Conservation (phyloP, 2,888 invertebrate species). For the Drosophila hamatofila region DNA sequence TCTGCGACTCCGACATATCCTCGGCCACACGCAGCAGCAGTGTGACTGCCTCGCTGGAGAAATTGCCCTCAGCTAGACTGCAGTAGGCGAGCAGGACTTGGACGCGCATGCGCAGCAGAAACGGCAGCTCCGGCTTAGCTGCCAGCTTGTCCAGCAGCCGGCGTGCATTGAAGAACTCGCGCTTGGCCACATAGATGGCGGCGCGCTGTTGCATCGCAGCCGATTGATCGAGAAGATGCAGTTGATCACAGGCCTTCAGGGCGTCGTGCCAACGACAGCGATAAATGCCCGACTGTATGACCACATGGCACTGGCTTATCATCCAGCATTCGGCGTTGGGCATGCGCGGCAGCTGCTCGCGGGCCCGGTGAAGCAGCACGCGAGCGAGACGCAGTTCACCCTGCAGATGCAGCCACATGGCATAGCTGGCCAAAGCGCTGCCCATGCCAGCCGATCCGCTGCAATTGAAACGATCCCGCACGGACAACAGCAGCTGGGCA, state of each 20-base stretch:
- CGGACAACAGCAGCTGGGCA: conserved; percentile 91
- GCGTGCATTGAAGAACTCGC: conserved; percentile 84
- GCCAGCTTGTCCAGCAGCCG: conserved; percentile 79
- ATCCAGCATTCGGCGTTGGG: conserved; percentile 89
- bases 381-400: conserved; percentile 87
- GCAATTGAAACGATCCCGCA: conserved; percentile 88
- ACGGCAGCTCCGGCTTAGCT: conserved; percentile 84
- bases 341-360: conserved; percentile 88
- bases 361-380: conserved; percentile 88
- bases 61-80: conserved; percentile 86
- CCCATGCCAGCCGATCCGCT: conserved; percentile 90
- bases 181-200: conserved; percentile 83
- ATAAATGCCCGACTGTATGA: conserved; percentile 86
- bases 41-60: conserved; percentile 87
- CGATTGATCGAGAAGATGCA: conserved; percentile 89
- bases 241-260: conserved; percentile 88
- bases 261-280: conserved; percentile 89
- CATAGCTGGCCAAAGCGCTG: conserved; percentile 89
- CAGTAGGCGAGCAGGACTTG: conserved; percentile 90
- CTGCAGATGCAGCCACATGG: conserved; percentile 85
- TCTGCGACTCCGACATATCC: conserved; percentile 90
- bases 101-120: conserved; percentile 87
- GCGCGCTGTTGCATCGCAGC: conserved; percentile 88
- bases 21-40: conserved; percentile 90
- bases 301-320: conserved; percentile 88